Evolutionary conservation across 2,113 vertebrate genomes (phyloP).

Genomic region (Semnornis frantzii): DNA sequence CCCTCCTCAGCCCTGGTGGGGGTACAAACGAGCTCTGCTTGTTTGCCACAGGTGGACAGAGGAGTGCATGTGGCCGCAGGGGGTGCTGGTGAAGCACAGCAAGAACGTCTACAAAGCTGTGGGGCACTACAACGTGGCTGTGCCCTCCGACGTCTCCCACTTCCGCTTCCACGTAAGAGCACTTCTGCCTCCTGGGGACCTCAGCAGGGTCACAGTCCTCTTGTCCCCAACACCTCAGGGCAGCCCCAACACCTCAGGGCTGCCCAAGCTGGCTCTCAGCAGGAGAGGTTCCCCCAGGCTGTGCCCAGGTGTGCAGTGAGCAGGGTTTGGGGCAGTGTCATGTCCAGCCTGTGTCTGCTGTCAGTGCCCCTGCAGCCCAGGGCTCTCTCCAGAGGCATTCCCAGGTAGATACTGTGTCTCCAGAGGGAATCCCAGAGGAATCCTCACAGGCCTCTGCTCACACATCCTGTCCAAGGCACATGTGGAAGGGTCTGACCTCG

Average conservation of each 20-base stretch:
- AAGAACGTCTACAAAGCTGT: constrained; percentile 99
- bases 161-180: constrained; percentile 95
- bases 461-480: fast-evolving
- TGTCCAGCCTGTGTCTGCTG: fast-evolving
- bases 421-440: background rate
- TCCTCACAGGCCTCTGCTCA: background rate
- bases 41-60: constrained; percentile 89
- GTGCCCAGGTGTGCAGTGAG: fast-evolving
- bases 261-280: background rate
- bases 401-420: fast-evolving
- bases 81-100: constrained; percentile 96
- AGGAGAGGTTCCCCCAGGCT: background rate
- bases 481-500: fast-evolving
- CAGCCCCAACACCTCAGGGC: fast-evolving
- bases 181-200: fast-evolving
- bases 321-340: fast-evolving
- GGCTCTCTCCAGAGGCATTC: background rate
- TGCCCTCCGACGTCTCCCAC: constrained; percentile 96
- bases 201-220: fast-evolving
- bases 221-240: fast-evolving
- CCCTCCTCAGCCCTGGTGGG: background rate
- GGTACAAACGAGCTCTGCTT: background rate
- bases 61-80: constrained; percentile 98
- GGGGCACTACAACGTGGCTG: constrained; percentile 96
- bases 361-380: fast-evolving